A percentile compares a stretch with the other conserved stretches of the same genome.
Evolutionary conservation across 2,888 invertebrate species (phyloP).

Genomic region (Camponotus fellah): DNA sequence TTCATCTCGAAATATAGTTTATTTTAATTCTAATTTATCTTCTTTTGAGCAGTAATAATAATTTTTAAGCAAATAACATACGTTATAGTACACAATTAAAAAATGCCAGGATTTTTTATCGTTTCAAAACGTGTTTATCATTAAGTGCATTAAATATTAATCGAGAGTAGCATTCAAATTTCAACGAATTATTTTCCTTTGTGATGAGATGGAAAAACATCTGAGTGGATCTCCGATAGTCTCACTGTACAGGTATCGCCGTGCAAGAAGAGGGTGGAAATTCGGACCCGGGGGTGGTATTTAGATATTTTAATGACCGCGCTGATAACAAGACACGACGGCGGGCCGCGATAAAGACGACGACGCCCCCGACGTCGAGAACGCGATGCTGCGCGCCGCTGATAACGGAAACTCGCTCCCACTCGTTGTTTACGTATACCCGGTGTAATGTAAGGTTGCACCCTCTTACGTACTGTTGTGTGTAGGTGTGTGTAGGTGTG

Average conservation of each 20-base stretch:
- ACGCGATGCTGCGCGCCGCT: slow-evolving; percentile 84
- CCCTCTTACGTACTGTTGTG: slow-evolving; percentile 34
- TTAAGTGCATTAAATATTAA: neutral
- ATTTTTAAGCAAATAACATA: neutral
- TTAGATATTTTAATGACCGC: slow-evolving; percentile 86
- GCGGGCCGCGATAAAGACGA: slow-evolving; percentile 83
- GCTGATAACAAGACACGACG: slow-evolving; percentile 84
- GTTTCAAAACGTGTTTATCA: neutral
- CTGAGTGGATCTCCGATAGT: slow-evolving; percentile 11
- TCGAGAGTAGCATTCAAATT: neutral
- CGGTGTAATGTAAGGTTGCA: slow-evolving; percentile 60
- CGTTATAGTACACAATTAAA: neutral
- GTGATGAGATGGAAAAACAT: neutral
- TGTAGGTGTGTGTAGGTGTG: slow-evolving; percentile 5
- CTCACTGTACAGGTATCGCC: neutral
- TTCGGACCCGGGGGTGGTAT: slow-evolving; percentile 83
- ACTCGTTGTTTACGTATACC: slow-evolving; percentile 79
- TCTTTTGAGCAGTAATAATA: too few relatives aligned
- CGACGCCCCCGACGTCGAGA: slow-evolving; percentile 68
- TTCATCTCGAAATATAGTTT: too few relatives aligned
- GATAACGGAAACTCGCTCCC: slow-evolving; percentile 79
- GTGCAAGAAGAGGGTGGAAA: slow-evolving; percentile 47
- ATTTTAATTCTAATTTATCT: too few relatives aligned
- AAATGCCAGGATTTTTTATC: neutral
- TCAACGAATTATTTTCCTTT: neutral